Percentiles rank a stretch among this genome's conserved stretches.
phyloP scores from a whole-genome alignment of 2,888 invertebrate genomes.

The Ennomos fuscantarius region DNA sequence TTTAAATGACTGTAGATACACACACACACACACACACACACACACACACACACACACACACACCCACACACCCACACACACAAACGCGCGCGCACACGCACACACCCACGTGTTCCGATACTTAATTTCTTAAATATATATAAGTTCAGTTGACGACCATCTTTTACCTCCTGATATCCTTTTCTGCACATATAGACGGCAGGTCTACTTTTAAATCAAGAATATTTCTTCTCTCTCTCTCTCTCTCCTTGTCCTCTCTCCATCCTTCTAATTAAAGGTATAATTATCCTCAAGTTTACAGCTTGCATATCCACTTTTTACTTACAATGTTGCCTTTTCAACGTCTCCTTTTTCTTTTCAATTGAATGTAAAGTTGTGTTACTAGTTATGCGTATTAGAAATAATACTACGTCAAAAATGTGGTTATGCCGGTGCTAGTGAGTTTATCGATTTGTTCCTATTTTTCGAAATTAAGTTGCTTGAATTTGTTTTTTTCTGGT shows the following conservation, averaged over 20 bases:
- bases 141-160: background rate
- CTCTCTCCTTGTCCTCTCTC: too few species aligned
- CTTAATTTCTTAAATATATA: too few species aligned
- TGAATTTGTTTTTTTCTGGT: too few species aligned
- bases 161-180: background rate
- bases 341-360: constrained; percentile 20
- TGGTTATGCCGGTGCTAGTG: constrained; percentile 9
- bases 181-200: background rate
- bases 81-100: too few species aligned
- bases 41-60: too few species aligned
- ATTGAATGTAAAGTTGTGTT: constrained; percentile 13
- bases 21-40: too few species aligned
- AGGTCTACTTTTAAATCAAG: constrained; percentile 3
- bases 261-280: constrained; percentile 9
- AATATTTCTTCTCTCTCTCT: too few species aligned
- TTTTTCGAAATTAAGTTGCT: too few species aligned
- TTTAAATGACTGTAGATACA: too few species aligned
- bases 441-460: too few species aligned
- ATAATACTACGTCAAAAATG: constrained; percentile 30
- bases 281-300: constrained; percentile 9
- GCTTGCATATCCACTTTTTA: constrained; percentile 18
- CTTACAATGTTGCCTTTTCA: constrained; percentile 13
- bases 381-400: constrained; percentile 35
- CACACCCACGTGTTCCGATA: too few species aligned
- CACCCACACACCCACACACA: too few species aligned